Evolutionary conservation across 2,888 invertebrate species (phyloP), one percentile per base, ranked within the genome.

Genomic region (Lobophora halterata): DNA sequence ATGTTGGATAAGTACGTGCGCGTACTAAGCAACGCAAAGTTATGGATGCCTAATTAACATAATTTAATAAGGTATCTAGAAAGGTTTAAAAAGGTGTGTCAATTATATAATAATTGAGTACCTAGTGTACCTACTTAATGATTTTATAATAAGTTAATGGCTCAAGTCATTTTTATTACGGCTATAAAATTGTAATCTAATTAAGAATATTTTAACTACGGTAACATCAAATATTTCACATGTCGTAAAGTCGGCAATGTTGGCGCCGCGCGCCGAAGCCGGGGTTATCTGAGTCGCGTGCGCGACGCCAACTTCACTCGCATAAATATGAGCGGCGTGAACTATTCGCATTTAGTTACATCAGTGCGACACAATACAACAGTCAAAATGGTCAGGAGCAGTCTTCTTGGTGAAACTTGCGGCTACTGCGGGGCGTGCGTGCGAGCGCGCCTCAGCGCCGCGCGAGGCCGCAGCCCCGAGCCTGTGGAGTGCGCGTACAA

Each of bases 271-370:
- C n/a, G n/a, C n/a, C 41, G 21, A 65, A 55, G 62, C 52, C 52
- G 61, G 54, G 86, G 86, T 85, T 86, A 86, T 86, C 86, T 17
- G 32, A 60, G 80, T 69, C 86, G 85, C 86, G 86, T 85, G 85
- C 86, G 81, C 73, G 74, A 68, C 74, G 78, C 72, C 72, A 59
- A 41, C 51, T 50, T 44, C 56, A 47, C 53, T 49, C 51, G 58
- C 79, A 79, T 85, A 85, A 79, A 86, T 83, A 82, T 65, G 61
- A 57, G 64, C 53, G 50, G 53, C 33, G 42, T 38, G 52, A 55
- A 49, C 55, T n/a, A 55, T 52, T 49, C 56, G 59, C 64, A 56
- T 67, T n/a, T 73, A 79, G 77, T 82, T 56, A 61, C 61, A 59
- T 57, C 61, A 66, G 65, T 68, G 64, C 62, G 59, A 55, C 59